Evolutionary conservation across 2,797 vertebrate species (phyloP).

Genomic region (Falco concolor): DNA sequence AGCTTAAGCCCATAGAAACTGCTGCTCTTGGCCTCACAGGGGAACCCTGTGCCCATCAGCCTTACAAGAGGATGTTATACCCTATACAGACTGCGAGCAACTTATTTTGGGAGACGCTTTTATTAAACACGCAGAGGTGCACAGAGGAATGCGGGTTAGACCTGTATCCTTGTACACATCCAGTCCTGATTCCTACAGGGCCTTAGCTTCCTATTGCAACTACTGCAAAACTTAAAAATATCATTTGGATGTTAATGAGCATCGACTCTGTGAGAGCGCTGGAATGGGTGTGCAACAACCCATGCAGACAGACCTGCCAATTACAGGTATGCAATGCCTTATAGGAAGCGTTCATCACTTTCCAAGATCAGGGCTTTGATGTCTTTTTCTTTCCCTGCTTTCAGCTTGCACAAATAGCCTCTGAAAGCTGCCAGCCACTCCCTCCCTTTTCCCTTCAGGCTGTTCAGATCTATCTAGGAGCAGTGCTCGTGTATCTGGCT

Average conservation of each 20-base stretch:
- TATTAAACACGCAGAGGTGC: not conserved
- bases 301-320: not conserved
- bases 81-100: not conserved
- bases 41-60: not conserved
- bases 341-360: not conserved
- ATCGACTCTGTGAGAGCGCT: not conserved
- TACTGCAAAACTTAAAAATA: not conserved
- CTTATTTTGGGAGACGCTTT: not conserved
- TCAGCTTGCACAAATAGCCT: not conserved
- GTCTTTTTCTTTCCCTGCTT: not conserved
- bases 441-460: not conserved
- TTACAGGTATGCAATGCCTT: not conserved
- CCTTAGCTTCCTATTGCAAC: not conserved
- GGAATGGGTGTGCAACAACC: not conserved
- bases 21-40: not conserved
- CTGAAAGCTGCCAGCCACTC: not conserved
- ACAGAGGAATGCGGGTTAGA: not conserved
- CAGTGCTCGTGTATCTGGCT: not conserved
- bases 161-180: not conserved
- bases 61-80: not conserved
- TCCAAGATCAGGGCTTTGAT: not conserved
- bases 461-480: not conserved
- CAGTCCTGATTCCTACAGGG: not conserved
- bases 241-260: not conserved
- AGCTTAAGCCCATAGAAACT: not conserved